Percentiles rank a stretch among this genome's conserved stretches.
Conservation (phyloP, 30 jellyfish, hydroid and myxozoan species). For the Hydra vulgaris region DNA sequence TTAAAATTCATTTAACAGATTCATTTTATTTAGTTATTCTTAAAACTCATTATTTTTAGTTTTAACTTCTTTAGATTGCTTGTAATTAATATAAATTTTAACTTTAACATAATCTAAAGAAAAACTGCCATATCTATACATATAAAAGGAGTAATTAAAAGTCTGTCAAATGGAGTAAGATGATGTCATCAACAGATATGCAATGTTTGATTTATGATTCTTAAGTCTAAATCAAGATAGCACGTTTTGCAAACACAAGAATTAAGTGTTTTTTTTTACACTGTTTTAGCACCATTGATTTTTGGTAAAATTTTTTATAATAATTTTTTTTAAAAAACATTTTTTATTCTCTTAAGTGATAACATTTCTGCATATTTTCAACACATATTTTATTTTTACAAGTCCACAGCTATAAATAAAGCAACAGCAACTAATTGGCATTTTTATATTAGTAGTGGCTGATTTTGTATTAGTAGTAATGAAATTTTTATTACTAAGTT, state of each 20-base stretch:
- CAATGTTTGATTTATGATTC: not conserved
- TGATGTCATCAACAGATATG: not conserved
- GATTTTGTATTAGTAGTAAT: no score
- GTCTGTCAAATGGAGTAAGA: not conserved
- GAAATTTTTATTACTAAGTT: no score
- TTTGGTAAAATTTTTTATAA: not conserved
- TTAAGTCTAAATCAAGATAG: not conserved
- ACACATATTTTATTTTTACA: no score
- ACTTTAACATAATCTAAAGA: not conserved
- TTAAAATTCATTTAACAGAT: not conserved
- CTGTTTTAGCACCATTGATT: not conserved
- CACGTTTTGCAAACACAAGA: not conserved
- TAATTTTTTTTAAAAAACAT: not conserved
- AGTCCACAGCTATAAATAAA: no score
- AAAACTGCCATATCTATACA: not conserved
- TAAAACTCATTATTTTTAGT: not conserved
- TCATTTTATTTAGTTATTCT: no score
- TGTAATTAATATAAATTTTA: no score
- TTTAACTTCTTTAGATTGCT: not conserved
- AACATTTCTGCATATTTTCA: not conserved
- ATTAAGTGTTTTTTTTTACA: not conserved
- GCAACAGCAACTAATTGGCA: no score
- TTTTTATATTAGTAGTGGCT: no score
- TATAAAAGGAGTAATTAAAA: not conserved
- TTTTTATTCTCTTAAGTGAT: not conserved